A percentile compares a stretch with the other conserved stretches of the same genome.
phyloP scores from a whole-genome alignment of 2,888 invertebrate genomes.

The Balanococcus diminutus region DNA sequence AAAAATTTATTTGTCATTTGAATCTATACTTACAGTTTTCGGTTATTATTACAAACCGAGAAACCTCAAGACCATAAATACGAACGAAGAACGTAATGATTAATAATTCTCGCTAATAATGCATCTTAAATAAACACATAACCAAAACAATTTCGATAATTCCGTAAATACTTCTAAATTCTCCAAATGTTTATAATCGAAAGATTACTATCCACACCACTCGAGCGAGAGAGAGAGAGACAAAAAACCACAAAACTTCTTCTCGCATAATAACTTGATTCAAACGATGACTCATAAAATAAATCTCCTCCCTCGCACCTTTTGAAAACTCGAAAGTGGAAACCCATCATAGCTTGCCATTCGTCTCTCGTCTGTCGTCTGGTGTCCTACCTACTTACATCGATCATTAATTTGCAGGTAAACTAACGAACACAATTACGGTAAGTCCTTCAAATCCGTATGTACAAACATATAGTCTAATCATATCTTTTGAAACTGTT shows the following conservation, averaged over 20 bases:
- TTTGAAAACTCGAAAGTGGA: neutral
- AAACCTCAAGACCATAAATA: too few relatives aligned
- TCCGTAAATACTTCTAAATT: neutral
- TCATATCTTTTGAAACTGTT: conserved; percentile 11
- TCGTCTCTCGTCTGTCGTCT: neutral
- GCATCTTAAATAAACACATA: too few relatives aligned
- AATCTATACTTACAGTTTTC: too few relatives aligned
- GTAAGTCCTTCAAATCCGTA: neutral
- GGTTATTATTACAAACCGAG: too few relatives aligned
- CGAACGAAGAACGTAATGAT: too few relatives aligned
- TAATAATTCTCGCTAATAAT: too few relatives aligned
- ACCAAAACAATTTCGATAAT: too few relatives aligned
- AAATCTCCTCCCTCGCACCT: neutral
- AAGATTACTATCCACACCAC: neutral
- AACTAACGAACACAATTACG: conserved; percentile 1
- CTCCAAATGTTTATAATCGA: neutral
- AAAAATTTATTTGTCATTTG: too few relatives aligned
- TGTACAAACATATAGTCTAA: neutral
- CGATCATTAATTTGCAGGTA: neutral
- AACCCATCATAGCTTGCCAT: neutral
- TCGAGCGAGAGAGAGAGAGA: too few relatives aligned
- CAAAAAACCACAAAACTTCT: neutral
- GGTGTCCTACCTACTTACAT: neutral
- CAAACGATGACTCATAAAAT: neutral
- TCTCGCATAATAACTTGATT: neutral